Base-by-base conservation (phyloP, 92 coral and sea anemone species). In the Palythoa caribaeorum region DNA sequence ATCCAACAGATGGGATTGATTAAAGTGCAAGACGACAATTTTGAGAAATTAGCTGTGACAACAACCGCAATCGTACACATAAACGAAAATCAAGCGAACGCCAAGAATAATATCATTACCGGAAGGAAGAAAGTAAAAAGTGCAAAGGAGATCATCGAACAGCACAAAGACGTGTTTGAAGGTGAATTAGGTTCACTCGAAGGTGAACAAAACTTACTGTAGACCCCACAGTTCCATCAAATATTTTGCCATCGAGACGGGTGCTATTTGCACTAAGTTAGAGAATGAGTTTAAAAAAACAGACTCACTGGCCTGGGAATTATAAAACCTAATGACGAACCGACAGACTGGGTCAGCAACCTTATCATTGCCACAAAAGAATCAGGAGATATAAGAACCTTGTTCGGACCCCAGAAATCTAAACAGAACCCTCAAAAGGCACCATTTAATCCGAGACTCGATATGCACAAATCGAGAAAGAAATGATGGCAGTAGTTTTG, bases 1-100 rank as follows among this genome's bases (percentile, higher is more conserved):
- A 60, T 69, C 2, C 83, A 91, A 69, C 91, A 83, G 36, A 76
- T 91, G 91, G 87, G 87, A 36, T 84, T 92, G 6, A 59, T 85
- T 11, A 59, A 88, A 88, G 62, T 87, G 14, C 71, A 88, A 35
- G 19, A 76, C 6, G 90, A 92, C 20, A 28, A 28, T 28, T 28
- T 28, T 28, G 28, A 28, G 28, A 28, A 28, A 28, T 0, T 28
- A 28, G 28, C 28, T 28, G 28, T 28, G 28, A 28, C 28, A 28
- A 28, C 28, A 28, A 28, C 28, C 28, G 28, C 28, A 28, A 28
- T 28, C 77, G 79, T 74, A n/a, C 13, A 57, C 39, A 19, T 76
- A 0, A 57, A 73, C 35, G 85, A 9, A 35, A 62, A 17, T 38
- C 57, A 70, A 2, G 79, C 3, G 73, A 85, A 35, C 44, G 78